Evolutionary conservation across 2,888 invertebrate species (phyloP).

Genomic region (Heteromurus nitidus): DNA sequence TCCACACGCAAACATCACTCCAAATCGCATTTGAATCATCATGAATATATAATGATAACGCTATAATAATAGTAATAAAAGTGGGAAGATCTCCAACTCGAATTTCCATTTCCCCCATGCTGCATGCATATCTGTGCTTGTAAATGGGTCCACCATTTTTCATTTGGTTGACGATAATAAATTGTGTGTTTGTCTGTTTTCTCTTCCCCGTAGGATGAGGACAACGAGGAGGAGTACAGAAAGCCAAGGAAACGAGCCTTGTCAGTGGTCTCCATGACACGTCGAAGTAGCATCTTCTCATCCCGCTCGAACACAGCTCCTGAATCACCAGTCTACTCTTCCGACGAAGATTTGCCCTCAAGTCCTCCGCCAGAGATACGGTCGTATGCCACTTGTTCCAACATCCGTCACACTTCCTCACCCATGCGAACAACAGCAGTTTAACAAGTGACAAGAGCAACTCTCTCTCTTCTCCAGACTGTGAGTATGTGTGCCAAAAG

Average conservation of each 20-base stretch:
- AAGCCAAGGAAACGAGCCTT: conserved; percentile 74
- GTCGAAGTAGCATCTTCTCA: conserved; percentile 71
- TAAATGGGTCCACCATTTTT: not conserved
- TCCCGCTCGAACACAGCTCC: conserved; percentile 66
- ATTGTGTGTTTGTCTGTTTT: not conserved
- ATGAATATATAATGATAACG: not conserved
- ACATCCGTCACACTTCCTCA: conserved; percentile 68
- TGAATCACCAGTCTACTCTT: conserved; percentile 71
- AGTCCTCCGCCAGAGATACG: conserved; percentile 41
- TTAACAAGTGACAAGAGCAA: conserved; percentile 19
- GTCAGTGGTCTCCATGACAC: conserved; percentile 71
- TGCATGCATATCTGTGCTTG: not conserved
- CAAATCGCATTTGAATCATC: not conserved
- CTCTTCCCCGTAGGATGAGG: conserved; percentile 74
- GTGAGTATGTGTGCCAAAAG: no score
- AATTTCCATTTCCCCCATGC: not conserved
- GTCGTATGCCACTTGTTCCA: conserved; percentile 55
- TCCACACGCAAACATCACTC: not conserved
- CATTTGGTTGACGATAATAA: not conserved
- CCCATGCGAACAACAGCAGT: conserved; percentile 73
- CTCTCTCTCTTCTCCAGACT: not conserved
- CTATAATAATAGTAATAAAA: no score
- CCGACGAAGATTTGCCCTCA: conserved; percentile 68
- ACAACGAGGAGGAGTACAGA: conserved; percentile 75
- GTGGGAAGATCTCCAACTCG: not conserved